Conservation (phyloP, 2,888 invertebrate species). For the Cryptocephalus primarius region DNA sequence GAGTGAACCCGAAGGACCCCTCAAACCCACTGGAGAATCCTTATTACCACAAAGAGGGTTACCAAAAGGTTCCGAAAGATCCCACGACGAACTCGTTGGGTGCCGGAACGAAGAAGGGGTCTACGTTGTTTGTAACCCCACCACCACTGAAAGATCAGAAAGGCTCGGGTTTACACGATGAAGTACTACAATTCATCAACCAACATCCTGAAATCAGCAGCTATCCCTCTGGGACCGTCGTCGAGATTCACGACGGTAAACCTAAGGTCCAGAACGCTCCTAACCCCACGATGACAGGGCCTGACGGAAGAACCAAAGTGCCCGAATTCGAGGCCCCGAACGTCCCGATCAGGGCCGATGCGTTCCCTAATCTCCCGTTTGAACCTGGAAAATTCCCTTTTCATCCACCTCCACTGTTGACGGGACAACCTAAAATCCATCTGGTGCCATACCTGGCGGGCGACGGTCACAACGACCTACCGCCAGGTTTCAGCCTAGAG, state of each 20-base stretch:
- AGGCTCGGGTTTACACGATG: slow-evolving; percentile 25
- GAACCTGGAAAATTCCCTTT: not conserved
- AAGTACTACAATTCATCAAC: slow-evolving; percentile 33
- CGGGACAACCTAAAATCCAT: slow-evolving; percentile 14
- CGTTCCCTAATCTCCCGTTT: not conserved
- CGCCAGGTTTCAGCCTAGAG: slow-evolving; percentile 28
- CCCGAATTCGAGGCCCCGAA: not conserved
- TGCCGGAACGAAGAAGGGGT: slow-evolving; percentile 26
- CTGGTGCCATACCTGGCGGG: slow-evolving; percentile 19
- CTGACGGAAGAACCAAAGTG: no score
- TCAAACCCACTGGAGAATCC: slow-evolving; percentile 16
- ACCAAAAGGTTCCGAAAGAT: slow-evolving; percentile 6
- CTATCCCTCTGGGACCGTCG: slow-evolving; percentile 34
- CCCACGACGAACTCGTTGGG: slow-evolving; percentile 31
- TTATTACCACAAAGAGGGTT: slow-evolving; percentile 1
- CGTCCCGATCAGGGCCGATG: not conserved
- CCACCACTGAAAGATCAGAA: slow-evolving; percentile 5
- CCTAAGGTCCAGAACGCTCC: slow-evolving; percentile 6
- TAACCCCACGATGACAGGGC: not conserved
- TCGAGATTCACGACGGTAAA: slow-evolving; percentile 32
- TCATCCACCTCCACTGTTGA: not conserved
- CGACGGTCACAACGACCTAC: slow-evolving; percentile 14
- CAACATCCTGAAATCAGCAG: slow-evolving; percentile 35
- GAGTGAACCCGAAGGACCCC: slow-evolving; percentile 20
- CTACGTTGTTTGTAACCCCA: slow-evolving; percentile 19